Base-by-base conservation (phyloP, 2,888 invertebrate species). In the Erpobdella octoculata region DNA sequence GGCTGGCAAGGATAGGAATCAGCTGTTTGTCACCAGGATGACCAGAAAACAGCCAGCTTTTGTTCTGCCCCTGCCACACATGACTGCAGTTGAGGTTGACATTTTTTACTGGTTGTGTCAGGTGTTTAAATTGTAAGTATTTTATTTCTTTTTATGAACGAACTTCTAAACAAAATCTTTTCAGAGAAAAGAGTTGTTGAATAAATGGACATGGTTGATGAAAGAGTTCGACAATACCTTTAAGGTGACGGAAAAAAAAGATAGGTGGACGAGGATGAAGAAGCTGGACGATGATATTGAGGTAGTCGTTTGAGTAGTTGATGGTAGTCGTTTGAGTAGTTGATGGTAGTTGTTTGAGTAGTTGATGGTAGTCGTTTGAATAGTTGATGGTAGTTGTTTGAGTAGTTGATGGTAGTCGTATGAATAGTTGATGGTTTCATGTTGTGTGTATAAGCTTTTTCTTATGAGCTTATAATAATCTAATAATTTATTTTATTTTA, bases 261-360 rank as follows among this genome's bases (percentile, higher is more conserved):
- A 78, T 33, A 80, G 80, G 79, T 80, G 80, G 80, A 74, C 71
- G 59, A 68, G 70, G 3, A 74, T 79, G 18, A 69, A 69, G 21
- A 70, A 74, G 18, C 71, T 80, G 33, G 76, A 80, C 62, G 73
- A 74, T 28, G 76, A 77, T 59, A 69, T 80, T 62, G 73, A 77
- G 76, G 80, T 68, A 4, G 28, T 9, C 21, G 21, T n/a, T n/a
- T n/a, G n/a, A n/a, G n/a, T n/a, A n/a, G n/a, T n/a, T n/a, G n/a
- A n/a, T n/a, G n/a, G n/a, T n/a, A n/a, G n/a, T n/a, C n/a, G n/a
- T n/a, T n/a, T n/a, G n/a, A n/a, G n/a, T n/a, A n/a, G n/a, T n/a
- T n/a, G n/a, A n/a, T n/a, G n/a, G n/a, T n/a, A n/a, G n/a, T n/a
- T n/a, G n/a, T n/a, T n/a, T n/a, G n/a, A n/a, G n/a, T n/a, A n/a